Evolutionary conservation across 2,888 invertebrate genomes (phyloP).

Genomic region (Caradrina kadenii): DNA sequence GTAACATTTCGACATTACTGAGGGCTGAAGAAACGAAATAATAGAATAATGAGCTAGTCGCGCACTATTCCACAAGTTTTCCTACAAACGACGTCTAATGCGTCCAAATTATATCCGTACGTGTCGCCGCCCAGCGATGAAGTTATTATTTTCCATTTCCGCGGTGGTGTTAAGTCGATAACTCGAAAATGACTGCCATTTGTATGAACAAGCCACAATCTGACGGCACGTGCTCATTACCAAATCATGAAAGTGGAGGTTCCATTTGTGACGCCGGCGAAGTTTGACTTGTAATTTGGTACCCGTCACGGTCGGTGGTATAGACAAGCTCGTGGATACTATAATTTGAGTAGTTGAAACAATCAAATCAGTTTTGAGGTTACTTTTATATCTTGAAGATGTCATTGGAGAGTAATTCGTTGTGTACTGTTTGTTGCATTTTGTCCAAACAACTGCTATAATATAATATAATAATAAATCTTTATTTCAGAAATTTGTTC

Average conservation of each 20-base stretch:
- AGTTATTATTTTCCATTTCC: conserved; percentile 90
- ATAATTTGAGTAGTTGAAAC: conserved; percentile 28
- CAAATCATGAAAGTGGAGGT: conserved; percentile 75
- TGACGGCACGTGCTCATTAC: conserved; percentile 82
- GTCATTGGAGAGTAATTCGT: neutral
- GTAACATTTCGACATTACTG: neutral
- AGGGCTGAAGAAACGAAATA: conserved; percentile 9
- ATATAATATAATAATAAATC: too few relatives aligned
- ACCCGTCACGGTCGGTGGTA: conserved; percentile 39
- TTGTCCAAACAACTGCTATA: too few relatives aligned
- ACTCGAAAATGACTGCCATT: conserved; percentile 89
- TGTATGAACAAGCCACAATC: conserved; percentile 81
- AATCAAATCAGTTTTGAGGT: conserved; percentile 1
- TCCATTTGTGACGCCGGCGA: conserved; percentile 59
- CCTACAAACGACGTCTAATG: conserved; percentile 85
- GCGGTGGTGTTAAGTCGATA: conserved; percentile 87
- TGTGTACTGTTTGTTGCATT: neutral
- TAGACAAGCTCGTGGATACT: conserved; percentile 27
- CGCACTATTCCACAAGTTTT: conserved; percentile 73
- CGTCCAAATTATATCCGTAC: conserved; percentile 86
- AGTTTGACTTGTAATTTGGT: conserved; percentile 58
- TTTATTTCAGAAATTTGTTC: too few relatives aligned
- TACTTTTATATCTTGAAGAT: neutral
- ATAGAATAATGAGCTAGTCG: conserved; percentile 62
- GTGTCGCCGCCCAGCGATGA: conserved; percentile 83